Evolutionary conservation across 2,113 vertebrate species (phyloP).

Genomic region (Phocoena sinus): DNA sequence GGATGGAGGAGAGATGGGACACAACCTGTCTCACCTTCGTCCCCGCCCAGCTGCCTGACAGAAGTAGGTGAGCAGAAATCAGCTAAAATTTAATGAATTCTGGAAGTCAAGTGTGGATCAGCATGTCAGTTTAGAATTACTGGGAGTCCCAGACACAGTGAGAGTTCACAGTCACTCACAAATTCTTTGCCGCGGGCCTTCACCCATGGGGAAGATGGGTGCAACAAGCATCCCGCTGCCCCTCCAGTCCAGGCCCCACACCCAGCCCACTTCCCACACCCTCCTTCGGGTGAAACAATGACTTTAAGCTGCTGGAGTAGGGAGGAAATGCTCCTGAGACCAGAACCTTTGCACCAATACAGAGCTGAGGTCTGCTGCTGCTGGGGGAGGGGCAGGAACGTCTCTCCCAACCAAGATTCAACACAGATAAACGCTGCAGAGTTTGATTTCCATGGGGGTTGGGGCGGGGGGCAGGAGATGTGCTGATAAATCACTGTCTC

Average conservation of each 20-base stretch:
- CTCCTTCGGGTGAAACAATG: not conserved
- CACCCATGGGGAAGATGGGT: not conserved
- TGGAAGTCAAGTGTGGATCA: not conserved
- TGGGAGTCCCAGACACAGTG: not conserved
- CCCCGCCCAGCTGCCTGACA: not conserved
- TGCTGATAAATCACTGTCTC: not conserved
- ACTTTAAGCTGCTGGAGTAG: not conserved
- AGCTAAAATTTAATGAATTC: not conserved
- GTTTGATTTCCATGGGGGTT: not conserved
- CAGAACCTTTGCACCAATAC: not conserved
- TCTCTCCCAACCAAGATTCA: not conserved
- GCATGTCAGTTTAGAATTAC: not conserved
- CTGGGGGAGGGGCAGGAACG: not conserved
- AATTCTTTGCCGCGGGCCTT: not conserved
- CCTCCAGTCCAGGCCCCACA: not conserved
- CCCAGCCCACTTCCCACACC: not conserved
- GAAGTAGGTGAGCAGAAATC: not conserved
- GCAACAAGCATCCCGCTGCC: not conserved
- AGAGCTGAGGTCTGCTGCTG: not conserved
- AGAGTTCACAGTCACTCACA: not conserved
- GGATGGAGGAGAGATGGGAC: not conserved
- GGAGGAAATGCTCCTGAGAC: not conserved
- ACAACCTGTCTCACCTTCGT: not conserved
- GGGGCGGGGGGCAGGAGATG: not conserved
- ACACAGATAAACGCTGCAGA: not conserved